Percentiles rank a stretch among this genome's conserved stretches.
phyloP scores from a whole-genome alignment of 2,113 vertebrate species.

The Muntiacus muntjak region DNA sequence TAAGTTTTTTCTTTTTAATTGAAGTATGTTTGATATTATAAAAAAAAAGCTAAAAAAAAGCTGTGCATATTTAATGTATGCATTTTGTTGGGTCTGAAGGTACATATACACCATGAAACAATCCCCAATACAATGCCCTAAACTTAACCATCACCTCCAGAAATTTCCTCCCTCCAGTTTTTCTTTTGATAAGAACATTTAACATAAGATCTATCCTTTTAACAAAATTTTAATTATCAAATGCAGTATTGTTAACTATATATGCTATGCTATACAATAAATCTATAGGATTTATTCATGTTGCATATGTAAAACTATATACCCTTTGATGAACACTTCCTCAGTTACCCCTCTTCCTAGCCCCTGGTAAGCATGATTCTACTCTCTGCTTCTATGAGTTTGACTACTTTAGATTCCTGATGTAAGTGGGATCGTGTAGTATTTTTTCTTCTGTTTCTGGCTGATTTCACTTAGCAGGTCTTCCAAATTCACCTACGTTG shows the following conservation, averaged over 20 bases:
- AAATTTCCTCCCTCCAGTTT: neutral
- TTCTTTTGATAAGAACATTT: neutral
- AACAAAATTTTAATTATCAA: neutral
- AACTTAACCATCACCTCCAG: neutral
- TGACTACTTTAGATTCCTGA: neutral
- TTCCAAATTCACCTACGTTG: neutral
- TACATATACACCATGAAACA: neutral
- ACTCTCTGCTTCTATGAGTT: neutral
- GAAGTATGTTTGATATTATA: neutral
- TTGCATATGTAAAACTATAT: neutral
- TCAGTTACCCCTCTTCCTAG: neutral
- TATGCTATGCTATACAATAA: neutral
- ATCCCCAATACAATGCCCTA: neutral
- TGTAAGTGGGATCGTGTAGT: neutral
- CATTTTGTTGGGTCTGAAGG: neutral
- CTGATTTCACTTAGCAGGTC: slow-evolving; percentile 8
- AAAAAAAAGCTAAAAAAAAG: neutral
- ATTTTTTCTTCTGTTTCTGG: neutral
- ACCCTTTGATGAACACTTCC: neutral
- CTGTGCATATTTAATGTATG: neutral
- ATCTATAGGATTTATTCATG: neutral
- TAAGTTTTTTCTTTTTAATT: neutral
- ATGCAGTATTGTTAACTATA: neutral
- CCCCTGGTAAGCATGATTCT: neutral
- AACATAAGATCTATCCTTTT: neutral